Base-by-base conservation (phyloP, 2,888 invertebrate genomes). In the Leptinotarsa tumamoca region DNA sequence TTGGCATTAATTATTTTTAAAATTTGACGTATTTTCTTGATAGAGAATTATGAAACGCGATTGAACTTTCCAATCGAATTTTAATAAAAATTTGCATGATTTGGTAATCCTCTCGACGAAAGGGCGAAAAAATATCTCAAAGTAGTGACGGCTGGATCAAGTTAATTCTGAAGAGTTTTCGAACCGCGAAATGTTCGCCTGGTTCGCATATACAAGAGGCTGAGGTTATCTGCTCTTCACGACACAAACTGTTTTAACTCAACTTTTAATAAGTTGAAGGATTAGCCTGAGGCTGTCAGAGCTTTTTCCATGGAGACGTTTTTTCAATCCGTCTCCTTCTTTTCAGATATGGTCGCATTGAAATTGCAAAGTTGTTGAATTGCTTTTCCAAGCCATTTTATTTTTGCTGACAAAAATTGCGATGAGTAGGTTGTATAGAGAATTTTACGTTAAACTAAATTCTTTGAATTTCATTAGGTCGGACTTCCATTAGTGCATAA, bases 31-130 rank as follows among this genome's bases (percentile, higher is more conserved):
- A 75, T 72, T 75, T 72, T 52, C 67, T 23, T 50, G 71, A 72
- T 63, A 67, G 75, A 52, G 54, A 71, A 75, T 75, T 75, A 72
- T 56, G 69, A 69, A 72, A 75, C 68, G 74, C 77, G 78, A 78
- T 78, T 82, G 85, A 86, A 87, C 83, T 86, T 87, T 86, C 83
- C 84, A 82, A 85, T 86, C 84, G 85, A 85, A 86, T 87, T 85
- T 85, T 87, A 87, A 87, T 87, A 87, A 86, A 86, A 87, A 87
- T 88, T 88, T 88, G 88, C 88, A 88, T 87, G 87, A 87, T 87
- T 87, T 86, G 87, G 86, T 87, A 88, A 88, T 87, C 87, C 86
- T 82, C 83, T 81, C 82, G 74, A 67, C 73, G 83, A 80, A 76
- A 82, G 81, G 82, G 79, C 81, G 84, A 83, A 85, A 43, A 86